Conservation (phyloP, 23 tunicate genomes). For the Trididemnum nubilum region DNA sequence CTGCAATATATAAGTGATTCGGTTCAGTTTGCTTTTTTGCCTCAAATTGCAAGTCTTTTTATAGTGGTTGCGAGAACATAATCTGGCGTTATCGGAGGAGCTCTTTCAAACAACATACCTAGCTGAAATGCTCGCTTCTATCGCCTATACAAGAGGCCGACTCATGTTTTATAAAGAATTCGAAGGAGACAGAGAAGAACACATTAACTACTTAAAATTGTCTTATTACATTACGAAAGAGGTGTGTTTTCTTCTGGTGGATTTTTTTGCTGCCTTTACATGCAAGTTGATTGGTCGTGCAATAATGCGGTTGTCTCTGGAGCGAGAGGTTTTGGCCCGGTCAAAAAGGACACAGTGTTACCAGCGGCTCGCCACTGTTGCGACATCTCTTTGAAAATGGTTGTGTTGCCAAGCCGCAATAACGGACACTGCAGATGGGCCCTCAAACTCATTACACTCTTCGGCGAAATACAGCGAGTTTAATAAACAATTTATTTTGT, state of each 20-base stretch:
- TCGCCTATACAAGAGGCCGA: conserved; percentile 25
- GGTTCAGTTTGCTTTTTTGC: too few species aligned
- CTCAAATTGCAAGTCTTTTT: conserved; percentile 5
- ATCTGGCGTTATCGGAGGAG: conserved; percentile 20
- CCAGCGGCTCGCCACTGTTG: neutral
- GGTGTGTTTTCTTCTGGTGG: too few species aligned
- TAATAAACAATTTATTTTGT: neutral
- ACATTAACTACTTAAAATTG: conserved; percentile 7
- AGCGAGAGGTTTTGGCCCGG: neutral
- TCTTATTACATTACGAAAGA: conserved; percentile 12
- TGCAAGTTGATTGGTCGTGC: too few species aligned
- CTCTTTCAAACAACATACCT: neutral
- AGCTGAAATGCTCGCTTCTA: conserved; percentile 32
- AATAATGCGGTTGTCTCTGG: too few species aligned
- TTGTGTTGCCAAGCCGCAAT: neutral
- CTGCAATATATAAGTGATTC: too few species aligned
- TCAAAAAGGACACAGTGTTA: neutral
- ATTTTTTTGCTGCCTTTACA: too few species aligned
- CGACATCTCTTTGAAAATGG: neutral
- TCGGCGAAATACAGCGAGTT: neutral
- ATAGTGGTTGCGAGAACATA: conserved; percentile 12
- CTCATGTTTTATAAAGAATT: conserved; percentile 26
- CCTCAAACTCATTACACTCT: neutral
- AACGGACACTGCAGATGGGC: neutral
- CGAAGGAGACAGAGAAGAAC: neutral